Evolutionary conservation across 2,888 invertebrate genomes (phyloP).

Genomic region (Abrostola tripartita): DNA sequence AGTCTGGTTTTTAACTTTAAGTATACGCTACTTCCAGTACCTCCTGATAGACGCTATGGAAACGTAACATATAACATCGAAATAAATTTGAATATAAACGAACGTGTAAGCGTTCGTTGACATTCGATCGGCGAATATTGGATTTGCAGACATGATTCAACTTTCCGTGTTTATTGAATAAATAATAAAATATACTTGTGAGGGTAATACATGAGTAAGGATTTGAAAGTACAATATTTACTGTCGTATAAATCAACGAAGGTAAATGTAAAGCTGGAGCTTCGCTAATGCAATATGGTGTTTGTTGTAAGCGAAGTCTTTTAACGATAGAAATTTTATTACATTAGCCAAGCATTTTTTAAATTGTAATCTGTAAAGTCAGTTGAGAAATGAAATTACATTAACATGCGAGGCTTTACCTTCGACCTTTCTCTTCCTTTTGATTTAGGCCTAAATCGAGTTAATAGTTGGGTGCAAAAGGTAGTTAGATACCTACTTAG

Average conservation of each 20-base stretch:
- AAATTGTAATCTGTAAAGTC: too few species aligned
- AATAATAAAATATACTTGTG: slow-evolving; percentile 42
- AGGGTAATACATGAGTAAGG: slow-evolving; percentile 26
- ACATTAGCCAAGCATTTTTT: too few species aligned
- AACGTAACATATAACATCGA: slow-evolving; percentile 33
- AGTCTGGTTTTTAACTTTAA: background rate
- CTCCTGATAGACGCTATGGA: slow-evolving; percentile 4
- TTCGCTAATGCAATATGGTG: background rate
- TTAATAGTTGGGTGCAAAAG: too few species aligned
- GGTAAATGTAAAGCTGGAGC: background rate
- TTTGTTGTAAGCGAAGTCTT: background rate
- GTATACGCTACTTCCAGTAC: background rate
- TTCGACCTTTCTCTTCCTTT: too few species aligned
- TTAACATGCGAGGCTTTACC: too few species aligned
- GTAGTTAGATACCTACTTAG: too few species aligned
- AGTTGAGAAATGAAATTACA: too few species aligned
- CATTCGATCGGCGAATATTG: slow-evolving; percentile 56
- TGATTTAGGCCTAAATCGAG: too few species aligned
- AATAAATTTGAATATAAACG: slow-evolving; percentile 48
- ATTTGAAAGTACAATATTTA: slow-evolving; percentile 1
- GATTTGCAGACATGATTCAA: slow-evolving; percentile 50
- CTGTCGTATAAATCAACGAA: background rate
- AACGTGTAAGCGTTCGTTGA: slow-evolving; percentile 51
- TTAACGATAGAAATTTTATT: too few species aligned
- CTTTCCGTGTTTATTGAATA: slow-evolving; percentile 55